A percentile compares a stretch with the other conserved stretches of the same genome.
Evolutionary conservation across 1,140 invertebrate genomes (phyloP).

Genomic region (Pseudomyrmex dendroicus): DNA sequence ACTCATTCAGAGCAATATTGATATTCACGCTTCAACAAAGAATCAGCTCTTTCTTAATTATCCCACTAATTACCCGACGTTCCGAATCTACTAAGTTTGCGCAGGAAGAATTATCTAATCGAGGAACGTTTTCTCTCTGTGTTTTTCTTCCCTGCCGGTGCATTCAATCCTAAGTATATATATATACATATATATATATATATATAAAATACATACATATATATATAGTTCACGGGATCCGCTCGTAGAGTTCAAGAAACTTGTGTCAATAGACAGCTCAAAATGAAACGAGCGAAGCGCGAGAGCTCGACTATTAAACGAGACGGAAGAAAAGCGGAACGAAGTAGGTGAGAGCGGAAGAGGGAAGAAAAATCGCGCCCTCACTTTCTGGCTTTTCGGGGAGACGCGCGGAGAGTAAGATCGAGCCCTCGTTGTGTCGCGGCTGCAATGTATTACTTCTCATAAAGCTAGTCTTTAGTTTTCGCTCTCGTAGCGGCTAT

Average conservation of each 20-base stretch:
- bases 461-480: slow-evolving; percentile 58
- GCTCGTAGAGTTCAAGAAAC: slow-evolving; percentile 44
- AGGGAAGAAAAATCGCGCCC: slow-evolving; percentile 37
- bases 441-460: slow-evolving; percentile 69
- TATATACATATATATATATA: slow-evolving; percentile 49
- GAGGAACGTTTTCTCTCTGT: slow-evolving; percentile 42
- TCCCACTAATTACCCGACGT: slow-evolving; percentile 40
- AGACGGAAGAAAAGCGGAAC: slow-evolving; percentile 30
- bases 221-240: slow-evolving; percentile 49
- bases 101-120: slow-evolving; percentile 46
- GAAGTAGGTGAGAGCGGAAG: neutral
- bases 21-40: neutral
- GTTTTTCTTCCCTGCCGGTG: slow-evolving; percentile 44
- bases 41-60: slow-evolving; percentile 17
- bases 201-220: neutral
- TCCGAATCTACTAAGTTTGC: slow-evolving; percentile 32
- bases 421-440: slow-evolving; percentile 63
- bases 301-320: slow-evolving; percentile 52
- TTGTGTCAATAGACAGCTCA: slow-evolving; percentile 56
- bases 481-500: slow-evolving; percentile 24
- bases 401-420: slow-evolving; percentile 16
- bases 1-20: neutral
- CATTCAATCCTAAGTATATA: slow-evolving; percentile 49
- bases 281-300: slow-evolving; percentile 43
- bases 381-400: slow-evolving; percentile 36